Base-by-base conservation (phyloP, 2,888 invertebrate genomes). In the Bellardia bayeri region DNA sequence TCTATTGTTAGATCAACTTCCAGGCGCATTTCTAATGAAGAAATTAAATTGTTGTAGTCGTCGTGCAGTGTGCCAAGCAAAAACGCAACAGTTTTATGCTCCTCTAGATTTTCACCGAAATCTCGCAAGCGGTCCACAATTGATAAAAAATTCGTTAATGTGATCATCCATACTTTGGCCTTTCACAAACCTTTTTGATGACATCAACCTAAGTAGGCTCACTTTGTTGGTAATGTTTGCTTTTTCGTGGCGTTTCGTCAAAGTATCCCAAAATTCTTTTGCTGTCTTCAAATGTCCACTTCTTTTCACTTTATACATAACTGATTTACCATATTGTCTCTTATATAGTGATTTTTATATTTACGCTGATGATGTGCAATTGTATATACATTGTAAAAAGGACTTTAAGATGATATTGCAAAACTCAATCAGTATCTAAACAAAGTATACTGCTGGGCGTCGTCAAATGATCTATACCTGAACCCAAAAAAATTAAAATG, bases 21-120 rank as follows among this genome's bases (percentile, higher is more conserved):
- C 5, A 83, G 58, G 8, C 82, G 63, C 56, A 86, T 75, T 64
- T 83, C 86, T 11, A 80, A 49, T 4, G 83, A 80, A 0, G 87
- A 81, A 45, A 87, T 64, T 2, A 87, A 66, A 23, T n/a, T 13
- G n/a, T 81, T 87, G 37, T 83, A 87, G 6, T 66, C n/a, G 4
- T 83, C 83, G 2, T 83, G 76, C 23, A 87, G 23, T 23, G 49
- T 86, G 2, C 75, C 82, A 7, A 83, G 45, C 42, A 82, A 74
- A 54, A 82, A 82, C 13, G 78, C 74, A 14, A 82, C 79, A 40
- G 61, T 6, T 16, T 82, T 86, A 8, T 79, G 75, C 9, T 82
- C 82, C 11, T 82, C 74, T 1, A 80, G 5, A 3, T 49, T 30
- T 45, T 83, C 76, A 42, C 80, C 83, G 14, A 86, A 82, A 56